Base-by-base conservation (phyloP, 2,113 vertebrate genomes). In the Tinamus guttatus region DNA sequence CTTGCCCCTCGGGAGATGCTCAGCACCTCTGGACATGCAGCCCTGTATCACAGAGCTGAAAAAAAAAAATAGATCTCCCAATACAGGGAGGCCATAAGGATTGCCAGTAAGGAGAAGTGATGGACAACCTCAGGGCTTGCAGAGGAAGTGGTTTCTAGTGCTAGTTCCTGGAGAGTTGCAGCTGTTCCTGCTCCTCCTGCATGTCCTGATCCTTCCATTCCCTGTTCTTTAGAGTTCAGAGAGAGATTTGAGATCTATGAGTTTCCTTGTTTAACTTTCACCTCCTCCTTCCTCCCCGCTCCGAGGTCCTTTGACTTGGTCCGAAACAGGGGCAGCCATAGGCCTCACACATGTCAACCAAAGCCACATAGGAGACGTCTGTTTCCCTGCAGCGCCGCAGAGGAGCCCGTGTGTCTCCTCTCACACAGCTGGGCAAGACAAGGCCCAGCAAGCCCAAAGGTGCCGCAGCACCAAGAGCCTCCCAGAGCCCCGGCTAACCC, bases 71-170 rank as follows among this genome's bases (percentile, higher is more conserved):
- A n/a, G n/a, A n/a, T 12, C 27, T 41, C 34, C 25, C 11, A 30
- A 8, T 19, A 52, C 24, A 25, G 19, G 27, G 47, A 11, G 49
- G 8, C 4, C 0, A 0, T 24, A 65, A 64, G 2, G 2, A 4
- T 41, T 54, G 56, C 9, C 38, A 34, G 62, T 7, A 52, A 41
- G 51, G 71, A 81, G 9, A 15, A 10, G 17, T 63, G n/a, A 5
- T 63, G n/a, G 51, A 28, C 2, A 3, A 79, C 41, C 89, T 76
- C 25, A 65, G 20, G 22, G 0, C 0, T 68, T 70, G 12, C 5
- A 41, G 77, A 32, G 22, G 82, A 59, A 34, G 9, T 0, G 0
- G 0, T 94, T 59, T 41, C n/a, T 75, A 49, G 12, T 47, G 32
- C 22, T 56, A 34, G 9, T 51, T 64, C 38, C 85, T 65, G 28